Conservation (phyloP, 2,888 invertebrate genomes). For the Phengaris arion region DNA sequence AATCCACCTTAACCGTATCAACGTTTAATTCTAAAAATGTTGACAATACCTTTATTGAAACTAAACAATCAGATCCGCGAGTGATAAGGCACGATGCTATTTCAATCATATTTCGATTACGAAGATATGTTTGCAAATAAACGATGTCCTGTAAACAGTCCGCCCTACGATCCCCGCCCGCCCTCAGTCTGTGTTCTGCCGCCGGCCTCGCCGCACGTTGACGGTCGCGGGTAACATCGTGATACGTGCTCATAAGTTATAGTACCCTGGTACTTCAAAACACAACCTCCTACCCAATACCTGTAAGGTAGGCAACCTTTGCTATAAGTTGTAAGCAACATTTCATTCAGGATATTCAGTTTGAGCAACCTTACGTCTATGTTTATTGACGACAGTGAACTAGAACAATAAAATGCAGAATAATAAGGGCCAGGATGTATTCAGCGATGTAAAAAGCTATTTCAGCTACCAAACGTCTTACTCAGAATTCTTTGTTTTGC, state of each 20-base stretch:
- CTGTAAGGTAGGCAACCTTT: neutral
- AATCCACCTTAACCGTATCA: conserved; percentile 1
- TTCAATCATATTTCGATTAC: conserved; percentile 28
- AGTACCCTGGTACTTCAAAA: neutral
- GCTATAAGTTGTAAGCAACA: neutral
- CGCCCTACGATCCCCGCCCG: conserved; percentile 49
- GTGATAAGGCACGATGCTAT: conserved; percentile 21
- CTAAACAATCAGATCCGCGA: conserved; percentile 17
- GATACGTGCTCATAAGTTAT: conserved; percentile 41
- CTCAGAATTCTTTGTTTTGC: neutral
- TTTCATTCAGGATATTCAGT: neutral
- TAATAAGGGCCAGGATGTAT: conserved; percentile 9
- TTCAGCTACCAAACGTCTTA: conserved; percentile 2
- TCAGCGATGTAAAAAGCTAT: neutral
- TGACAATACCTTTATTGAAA: neutral
- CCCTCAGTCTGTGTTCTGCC: conserved; percentile 55
- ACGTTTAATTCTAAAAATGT: neutral
- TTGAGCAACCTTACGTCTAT: neutral
- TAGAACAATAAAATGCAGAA: conserved; percentile 18
- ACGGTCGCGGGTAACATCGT: conserved; percentile 54
- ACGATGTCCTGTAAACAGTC: conserved; percentile 39
- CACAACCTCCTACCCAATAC: neutral
- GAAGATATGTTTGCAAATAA: conserved; percentile 32
- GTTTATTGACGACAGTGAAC: conserved; percentile 7
- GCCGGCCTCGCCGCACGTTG: conserved; percentile 57